Percentiles rank a stretch among this genome's conserved stretches.
phyloP scores from a whole-genome alignment of 2,113 vertebrate genomes.

The Antennarius striatus region DNA sequence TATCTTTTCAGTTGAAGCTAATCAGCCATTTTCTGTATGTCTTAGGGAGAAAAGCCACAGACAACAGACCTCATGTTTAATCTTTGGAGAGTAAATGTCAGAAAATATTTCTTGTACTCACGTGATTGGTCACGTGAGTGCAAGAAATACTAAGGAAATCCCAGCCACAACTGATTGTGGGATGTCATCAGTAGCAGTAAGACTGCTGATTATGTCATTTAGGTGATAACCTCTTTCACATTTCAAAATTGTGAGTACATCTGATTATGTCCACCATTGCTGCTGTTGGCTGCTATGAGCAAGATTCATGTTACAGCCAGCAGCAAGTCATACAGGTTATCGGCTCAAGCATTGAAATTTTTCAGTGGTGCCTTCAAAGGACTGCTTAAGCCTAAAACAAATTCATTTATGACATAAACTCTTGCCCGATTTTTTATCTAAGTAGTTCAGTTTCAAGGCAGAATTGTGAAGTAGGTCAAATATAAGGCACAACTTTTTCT shows the following conservation, averaged over 20 bases:
- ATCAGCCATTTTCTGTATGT: no score
- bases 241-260: slow-evolving; percentile 37
- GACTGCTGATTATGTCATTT: slow-evolving; percentile 21
- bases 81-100: no score
- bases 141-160: slow-evolving; percentile 21
- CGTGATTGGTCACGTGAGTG: not conserved
- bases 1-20: no score
- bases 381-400: slow-evolving; percentile 42
- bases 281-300: slow-evolving; percentile 35
- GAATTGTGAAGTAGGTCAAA: not conserved
- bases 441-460: not conserved
- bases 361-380: slow-evolving; percentile 39
- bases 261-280: slow-evolving; percentile 30
- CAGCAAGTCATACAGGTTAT: slow-evolving; percentile 27
- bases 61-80: no score
- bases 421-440: slow-evolving; percentile 4
- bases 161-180: slow-evolving; percentile 21
- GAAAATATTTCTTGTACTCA: not conserved
- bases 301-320: slow-evolving; percentile 49
- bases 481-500: not conserved
- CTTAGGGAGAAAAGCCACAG: no score
- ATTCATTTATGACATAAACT: slow-evolving; percentile 39
- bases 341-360: slow-evolving; percentile 40
- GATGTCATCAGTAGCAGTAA: not conserved
- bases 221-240: slow-evolving; percentile 21